Evolutionary conservation across 1,140 invertebrate genomes (phyloP), one percentile per base, ranked within the genome.

Genomic region (Procambarus clarkii): DNA sequence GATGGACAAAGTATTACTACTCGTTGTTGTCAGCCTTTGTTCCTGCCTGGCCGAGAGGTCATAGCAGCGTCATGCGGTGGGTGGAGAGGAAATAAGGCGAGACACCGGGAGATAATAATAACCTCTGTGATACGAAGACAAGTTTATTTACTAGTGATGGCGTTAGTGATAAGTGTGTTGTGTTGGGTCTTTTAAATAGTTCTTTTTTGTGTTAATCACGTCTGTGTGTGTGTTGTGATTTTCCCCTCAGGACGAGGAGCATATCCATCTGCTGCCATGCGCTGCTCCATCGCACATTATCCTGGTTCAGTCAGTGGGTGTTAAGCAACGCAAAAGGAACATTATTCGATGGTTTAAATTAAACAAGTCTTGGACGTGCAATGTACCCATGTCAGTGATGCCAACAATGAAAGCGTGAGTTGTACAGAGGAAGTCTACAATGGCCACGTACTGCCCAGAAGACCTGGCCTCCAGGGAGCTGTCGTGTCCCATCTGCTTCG

Each of bases 401-500:
- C 34, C 34, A 34, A 1, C 24, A 21, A 74, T 50, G 48, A 24
- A 21, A 76, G 5, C 11, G 60, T 60, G 24, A 85, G 34, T 34
- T 34, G 34, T 60, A 46, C 8, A 58, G 44, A 24, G 34, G 13
- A 54, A 21, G 9, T 34, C 5, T 15, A 60, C 21, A 0, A 91
- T 91, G 89, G 89, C 89, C 3, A 91, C 89, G 1, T 91, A 91
- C 58, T 85, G 82, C 76, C 82, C 82, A 45, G 89, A 91, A 79
- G 88, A 90, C 74, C 48, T 54, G 8, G 71, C 48, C 4, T 60
- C 74, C 13, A 58, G 76, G n/a, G 89, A 91, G 60, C 77, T 91
- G 2, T 85, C 82, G 44, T 91, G 89, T 46, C 89, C 89, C 45
- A 91, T 91, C 82, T 91, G 89, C 44, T 91, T 91, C 44, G 89